Evolutionary conservation across 2,888 invertebrate species (phyloP).

Genomic region (Drosophila paranaensis): DNA sequence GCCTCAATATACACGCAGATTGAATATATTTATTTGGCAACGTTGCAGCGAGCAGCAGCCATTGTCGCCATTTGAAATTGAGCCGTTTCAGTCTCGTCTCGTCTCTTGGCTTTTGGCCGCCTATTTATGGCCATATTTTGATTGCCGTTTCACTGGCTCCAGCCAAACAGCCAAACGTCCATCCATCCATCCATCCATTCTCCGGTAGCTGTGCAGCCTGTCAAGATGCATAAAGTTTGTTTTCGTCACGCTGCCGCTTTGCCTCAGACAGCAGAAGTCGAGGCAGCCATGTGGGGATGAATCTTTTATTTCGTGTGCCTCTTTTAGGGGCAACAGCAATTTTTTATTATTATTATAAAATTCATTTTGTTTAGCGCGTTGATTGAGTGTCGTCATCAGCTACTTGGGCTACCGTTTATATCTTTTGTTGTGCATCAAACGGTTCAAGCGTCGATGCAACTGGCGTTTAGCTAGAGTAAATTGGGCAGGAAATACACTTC

Average conservation of each 20-base stretch:
- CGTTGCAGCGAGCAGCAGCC: conserved; percentile 26
- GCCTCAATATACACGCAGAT: conserved; percentile 30
- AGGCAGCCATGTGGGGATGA: conserved; percentile 21
- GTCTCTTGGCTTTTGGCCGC: conserved; percentile 38
- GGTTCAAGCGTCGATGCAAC: conserved; percentile 14
- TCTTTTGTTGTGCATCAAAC: conserved; percentile 22
- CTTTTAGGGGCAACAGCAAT: conserved; percentile 32
- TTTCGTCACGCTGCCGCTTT: conserved; percentile 66
- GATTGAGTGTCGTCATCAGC: conserved; percentile 50
- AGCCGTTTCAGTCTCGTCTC: conserved; percentile 52
- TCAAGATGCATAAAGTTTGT: conserved; percentile 71
- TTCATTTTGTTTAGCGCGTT: conserved; percentile 10
- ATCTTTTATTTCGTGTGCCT: conserved; percentile 7
- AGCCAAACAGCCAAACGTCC: conserved; percentile 27
- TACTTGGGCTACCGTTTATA: conserved; percentile 58
- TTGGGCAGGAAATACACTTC: conserved; percentile 19
- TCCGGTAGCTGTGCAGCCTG: conserved; percentile 52
- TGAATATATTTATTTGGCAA: conserved; percentile 42
- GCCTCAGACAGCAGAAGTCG: conserved; percentile 40
- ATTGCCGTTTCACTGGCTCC: conserved; percentile 55
- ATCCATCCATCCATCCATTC: conserved; percentile 30
- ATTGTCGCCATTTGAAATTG: conserved; percentile 73
- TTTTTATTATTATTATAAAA: conserved; percentile 50
- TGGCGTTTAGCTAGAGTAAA: neutral
- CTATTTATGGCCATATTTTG: conserved; percentile 75